phyloP scores from a whole-genome alignment of 2,113 vertebrate genomes.

The Sinocyclocheilus anophthalmus region DNA sequence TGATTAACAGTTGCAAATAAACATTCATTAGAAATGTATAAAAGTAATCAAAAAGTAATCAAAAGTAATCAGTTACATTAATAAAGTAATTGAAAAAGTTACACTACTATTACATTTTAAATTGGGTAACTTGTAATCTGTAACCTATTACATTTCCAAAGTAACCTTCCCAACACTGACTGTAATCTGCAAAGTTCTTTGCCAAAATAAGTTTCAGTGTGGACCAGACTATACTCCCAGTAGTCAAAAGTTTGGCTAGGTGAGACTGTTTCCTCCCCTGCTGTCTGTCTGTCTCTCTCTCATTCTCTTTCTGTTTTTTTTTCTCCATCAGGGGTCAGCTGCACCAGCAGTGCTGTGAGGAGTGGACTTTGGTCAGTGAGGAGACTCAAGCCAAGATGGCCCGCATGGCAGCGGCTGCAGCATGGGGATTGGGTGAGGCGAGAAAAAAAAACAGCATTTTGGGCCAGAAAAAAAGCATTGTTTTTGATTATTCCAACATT shows the following conservation, averaged over 20 bases:
- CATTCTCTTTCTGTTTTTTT: neutral
- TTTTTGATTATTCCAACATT: neutral
- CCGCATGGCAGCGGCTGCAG: conserved; percentile 97
- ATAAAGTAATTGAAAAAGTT: too few relatives aligned
- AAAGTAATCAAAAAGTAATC: too few relatives aligned
- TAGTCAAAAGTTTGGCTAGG: neutral
- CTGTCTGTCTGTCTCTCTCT: neutral
- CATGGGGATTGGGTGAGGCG: conserved; percentile 93
- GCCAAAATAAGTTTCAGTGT: neutral
- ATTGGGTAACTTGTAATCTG: too few relatives aligned
- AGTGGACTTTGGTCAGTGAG: conserved; percentile 94
- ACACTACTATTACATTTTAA: too few relatives aligned
- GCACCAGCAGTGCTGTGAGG: conserved; percentile 98
- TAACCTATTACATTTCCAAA: too few relatives aligned
- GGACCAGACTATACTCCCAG: neutral
- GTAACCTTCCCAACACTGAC: too few relatives aligned
- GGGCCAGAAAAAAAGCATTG: neutral
- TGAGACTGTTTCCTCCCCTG: neutral
- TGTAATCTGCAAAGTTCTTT: neutral
- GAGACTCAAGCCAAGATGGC: conserved; percentile 99
- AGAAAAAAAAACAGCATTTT: neutral
- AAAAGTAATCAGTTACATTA: too few relatives aligned
- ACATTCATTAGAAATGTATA: too few relatives aligned
- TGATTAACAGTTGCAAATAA: too few relatives aligned
- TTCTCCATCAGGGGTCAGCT: conserved; percentile 88